A percentile compares a stretch with the other conserved stretches of the same genome.
These are phyloP conservation scores for Desmophyllum pertusum DNA, from an alignment of 92 coral and sea anemone genomes.

Conservation along the genomic window DNA sequence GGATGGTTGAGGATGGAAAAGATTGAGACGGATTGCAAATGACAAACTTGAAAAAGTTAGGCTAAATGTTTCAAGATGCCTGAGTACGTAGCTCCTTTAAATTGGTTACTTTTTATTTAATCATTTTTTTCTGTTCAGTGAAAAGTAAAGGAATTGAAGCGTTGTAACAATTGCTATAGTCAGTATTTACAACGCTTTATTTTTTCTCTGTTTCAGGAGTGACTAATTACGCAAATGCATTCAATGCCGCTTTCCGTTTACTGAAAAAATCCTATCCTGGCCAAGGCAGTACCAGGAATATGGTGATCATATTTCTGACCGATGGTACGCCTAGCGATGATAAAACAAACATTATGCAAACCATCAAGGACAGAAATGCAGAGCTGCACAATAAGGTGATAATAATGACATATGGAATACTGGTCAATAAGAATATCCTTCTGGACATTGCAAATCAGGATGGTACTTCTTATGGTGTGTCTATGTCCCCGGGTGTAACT, in stretches of 20 bases:
- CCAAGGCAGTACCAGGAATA: slow-evolving; percentile 15
- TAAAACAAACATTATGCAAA: not conserved
- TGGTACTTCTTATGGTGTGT: slow-evolving; percentile 19
- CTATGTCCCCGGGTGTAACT: not conserved
- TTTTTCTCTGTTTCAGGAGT: slow-evolving; percentile 29
- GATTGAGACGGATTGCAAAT: no score
- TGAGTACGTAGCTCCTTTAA: no score
- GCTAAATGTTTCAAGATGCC: no score
- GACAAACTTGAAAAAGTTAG: no score
- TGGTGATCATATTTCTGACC: slow-evolving; percentile 62
- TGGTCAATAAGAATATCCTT: slow-evolving; percentile 9
- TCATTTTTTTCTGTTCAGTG: no score
- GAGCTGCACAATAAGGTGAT: slow-evolving; percentile 45
- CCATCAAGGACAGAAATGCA: slow-evolving; percentile 34
- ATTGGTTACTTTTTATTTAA: no score
- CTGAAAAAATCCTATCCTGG: slow-evolving; percentile 20
- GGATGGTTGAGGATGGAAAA: no score
- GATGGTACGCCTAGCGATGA: slow-evolving; percentile 59
- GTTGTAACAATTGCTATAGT: no score
- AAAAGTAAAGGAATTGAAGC: no score
- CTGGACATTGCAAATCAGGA: slow-evolving; percentile 27
- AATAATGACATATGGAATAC: slow-evolving; percentile 67
- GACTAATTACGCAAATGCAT: slow-evolving; percentile 39
- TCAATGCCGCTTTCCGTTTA: slow-evolving; percentile 55
- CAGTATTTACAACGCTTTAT: no score